Evolutionary conservation across 2,888 invertebrate genomes (phyloP), one percentile per base, ranked within the genome.

Genomic region (Lasius platythorax): DNA sequence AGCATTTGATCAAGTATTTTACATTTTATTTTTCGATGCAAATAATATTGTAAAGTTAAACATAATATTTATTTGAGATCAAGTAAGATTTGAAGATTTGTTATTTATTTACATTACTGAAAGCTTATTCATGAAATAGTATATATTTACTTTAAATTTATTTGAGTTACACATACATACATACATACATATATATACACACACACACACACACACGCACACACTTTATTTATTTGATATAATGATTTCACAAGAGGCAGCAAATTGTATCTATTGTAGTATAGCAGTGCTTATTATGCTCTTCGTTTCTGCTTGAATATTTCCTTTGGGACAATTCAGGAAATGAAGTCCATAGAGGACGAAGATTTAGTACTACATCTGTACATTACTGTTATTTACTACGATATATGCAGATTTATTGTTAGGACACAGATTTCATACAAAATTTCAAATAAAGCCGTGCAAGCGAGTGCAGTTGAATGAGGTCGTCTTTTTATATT

Each of bases 291-390:
- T 78, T 68, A 68, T 28, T 53, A 53, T 43, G 43, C 30, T 58
- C 11, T 68, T 68, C 23, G 23, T 70, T 78, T 78, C 58, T 68
- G 40, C 58, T 68, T 78, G 78, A 70, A 78, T 70, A 58, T 70
- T 78, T 68, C 58, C 70, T 58, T 40, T 18, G 70, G 30, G 78
- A 78, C 43, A 78, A 70, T 58, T 66, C 56, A 58, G 58, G 70
- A 70, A 78, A 78, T 78, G 58, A 68, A 78, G 43, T 23, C 58
- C 58, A 15, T 40, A 33, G 58, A 68, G 78, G 2, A 70, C 30
- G 6, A 70, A 68, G 56, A 78, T 78, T 68, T 68, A 40, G 30
- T 70, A 23, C 15, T 78, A 30, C 40, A 28, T 58, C 30, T 46
- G 56, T 56, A 30, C 15, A 46, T 78, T 70, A 68, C 68, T 68